Conservation (phyloP, 2,797 vertebrate species). For the Varecia variegata region DNA sequence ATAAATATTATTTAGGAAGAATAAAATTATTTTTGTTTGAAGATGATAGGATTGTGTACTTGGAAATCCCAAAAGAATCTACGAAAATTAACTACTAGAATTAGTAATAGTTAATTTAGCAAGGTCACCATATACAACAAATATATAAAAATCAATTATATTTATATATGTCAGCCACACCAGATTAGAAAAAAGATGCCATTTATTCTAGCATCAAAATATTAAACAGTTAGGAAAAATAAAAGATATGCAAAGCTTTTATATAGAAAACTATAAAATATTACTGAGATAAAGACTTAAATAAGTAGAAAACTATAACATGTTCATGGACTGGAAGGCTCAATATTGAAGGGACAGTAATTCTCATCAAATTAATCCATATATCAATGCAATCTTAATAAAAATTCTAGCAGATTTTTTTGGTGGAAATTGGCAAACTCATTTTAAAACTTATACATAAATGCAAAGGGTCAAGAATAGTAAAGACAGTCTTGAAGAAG, state of each 20-base stretch:
- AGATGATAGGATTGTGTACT: not conserved
- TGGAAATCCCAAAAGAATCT: conserved; percentile 18
- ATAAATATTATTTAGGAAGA: not conserved
- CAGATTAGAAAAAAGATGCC: not conserved
- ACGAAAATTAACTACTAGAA: not conserved
- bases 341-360: not conserved
- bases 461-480: not conserved
- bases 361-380: not conserved
- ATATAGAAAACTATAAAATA: not conserved
- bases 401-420: not conserved
- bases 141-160: not conserved
- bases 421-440: not conserved
- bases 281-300: not conserved
- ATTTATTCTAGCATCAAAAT: not conserved
- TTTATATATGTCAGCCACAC: not conserved
- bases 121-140: not conserved
- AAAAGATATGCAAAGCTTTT: not conserved
- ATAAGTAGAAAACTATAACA: not conserved
- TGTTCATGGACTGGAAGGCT: not conserved
- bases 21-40: not conserved
- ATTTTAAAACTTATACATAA: conserved; percentile 25
- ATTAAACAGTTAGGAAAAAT: not conserved
- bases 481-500: not conserved
- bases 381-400: not conserved
- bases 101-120: not conserved